Evolutionary conservation across 2,888 invertebrate species (phyloP).

Genomic region (Tipula lateralis): DNA sequence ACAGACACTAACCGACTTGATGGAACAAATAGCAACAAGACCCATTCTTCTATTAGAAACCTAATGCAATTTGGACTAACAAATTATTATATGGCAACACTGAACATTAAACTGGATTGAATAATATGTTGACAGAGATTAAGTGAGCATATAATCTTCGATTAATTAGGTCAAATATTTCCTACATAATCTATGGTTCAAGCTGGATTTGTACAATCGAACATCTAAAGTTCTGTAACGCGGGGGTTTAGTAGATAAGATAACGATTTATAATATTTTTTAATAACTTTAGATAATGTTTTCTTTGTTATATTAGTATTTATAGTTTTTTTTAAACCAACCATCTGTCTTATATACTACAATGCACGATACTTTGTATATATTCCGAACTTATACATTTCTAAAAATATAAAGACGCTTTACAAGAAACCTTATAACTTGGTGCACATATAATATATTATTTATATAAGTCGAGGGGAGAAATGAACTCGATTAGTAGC

Average conservation of each 20-base stretch:
- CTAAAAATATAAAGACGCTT: neutral
- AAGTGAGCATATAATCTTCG: too few species aligned
- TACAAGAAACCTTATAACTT: neutral
- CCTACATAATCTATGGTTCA: too few species aligned
- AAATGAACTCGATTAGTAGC: neutral
- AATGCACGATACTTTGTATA: neutral
- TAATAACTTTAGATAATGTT: neutral
- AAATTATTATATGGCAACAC: too few species aligned
- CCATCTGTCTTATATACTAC: neutral
- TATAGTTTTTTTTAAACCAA: neutral
- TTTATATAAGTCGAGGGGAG: neutral
- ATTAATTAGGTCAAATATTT: too few species aligned
- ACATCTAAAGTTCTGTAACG: too few species aligned
- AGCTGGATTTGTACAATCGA: too few species aligned
- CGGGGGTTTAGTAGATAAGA: slow-evolving; percentile 7
- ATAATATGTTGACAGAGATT: too few species aligned
- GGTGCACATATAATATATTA: neutral
- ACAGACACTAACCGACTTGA: too few species aligned
- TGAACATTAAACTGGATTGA: too few species aligned
- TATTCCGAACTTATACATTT: neutral
- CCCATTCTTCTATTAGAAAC: too few species aligned
- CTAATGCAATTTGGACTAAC: too few species aligned
- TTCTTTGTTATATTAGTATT: neutral
- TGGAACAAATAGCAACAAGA: too few species aligned
- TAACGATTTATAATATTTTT: neutral